These are phyloP conservation scores for Ormyrus thymus DNA, from an alignment of 2,888 invertebrate genomes.

Conservation along the genomic window DNA sequence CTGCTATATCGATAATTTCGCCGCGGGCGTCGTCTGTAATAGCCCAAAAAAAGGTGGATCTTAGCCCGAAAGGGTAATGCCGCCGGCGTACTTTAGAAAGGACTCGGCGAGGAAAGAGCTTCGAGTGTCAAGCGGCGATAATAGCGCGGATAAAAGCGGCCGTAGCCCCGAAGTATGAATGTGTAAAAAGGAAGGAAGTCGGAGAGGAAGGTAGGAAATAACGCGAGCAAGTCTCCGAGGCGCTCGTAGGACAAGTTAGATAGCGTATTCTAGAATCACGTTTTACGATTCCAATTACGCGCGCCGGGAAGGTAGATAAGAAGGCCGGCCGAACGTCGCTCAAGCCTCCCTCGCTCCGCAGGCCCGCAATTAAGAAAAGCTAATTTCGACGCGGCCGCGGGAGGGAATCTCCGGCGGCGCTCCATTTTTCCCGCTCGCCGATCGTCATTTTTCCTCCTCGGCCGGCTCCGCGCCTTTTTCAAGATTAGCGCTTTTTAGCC, in stretches of 20 bases:
- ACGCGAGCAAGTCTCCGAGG: neutral
- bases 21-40: too few relatives aligned
- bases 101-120: too few relatives aligned
- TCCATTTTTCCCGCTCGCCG: conserved; percentile 1
- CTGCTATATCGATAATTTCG: too few relatives aligned
- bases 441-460: conserved; percentile 11
- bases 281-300: conserved; percentile 60
- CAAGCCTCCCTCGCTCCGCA: conserved; percentile 46
- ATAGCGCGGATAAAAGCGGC: too few relatives aligned
- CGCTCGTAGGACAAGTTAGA: conserved; percentile 8
- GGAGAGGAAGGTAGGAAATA: neutral
- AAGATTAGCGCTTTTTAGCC: neutral
- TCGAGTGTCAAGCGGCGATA: too few relatives aligned
- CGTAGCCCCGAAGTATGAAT: too few relatives aligned
- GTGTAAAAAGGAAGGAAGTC: neutral
- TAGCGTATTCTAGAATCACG: conserved; percentile 46
- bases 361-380: conserved; percentile 72
- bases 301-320: neutral
- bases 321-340: conserved; percentile 49
- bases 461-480: neutral
- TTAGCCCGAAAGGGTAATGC: too few relatives aligned
- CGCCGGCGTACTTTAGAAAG: too few relatives aligned
- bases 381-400: conserved; percentile 65
- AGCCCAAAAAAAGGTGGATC: too few relatives aligned
- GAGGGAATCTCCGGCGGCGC: conserved; percentile 41